phyloP scores from a whole-genome alignment of 2,113 vertebrate genomes.

The zebrafish (Danio rerio) region GRCz12tu NC_133177.1:7141001-7141500 shows the following conservation, averaged over 20 bases:
- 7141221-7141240: background rate
- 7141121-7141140: too few relatives aligned
- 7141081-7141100: too few relatives aligned
- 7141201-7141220: background rate
- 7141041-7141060: too few relatives aligned
- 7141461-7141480: background rate
- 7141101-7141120: too few relatives aligned
- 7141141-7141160: background rate
- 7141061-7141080: too few relatives aligned
- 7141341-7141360: background rate
- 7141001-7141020: too few relatives aligned
- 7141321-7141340: background rate
- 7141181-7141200: background rate
- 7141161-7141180: background rate
- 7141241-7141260: background rate
- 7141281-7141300: background rate
- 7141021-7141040: too few relatives aligned
- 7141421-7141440: background rate
- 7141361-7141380: background rate
- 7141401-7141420: background rate
- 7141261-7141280: background rate
- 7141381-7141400: background rate
- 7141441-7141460: background rate
- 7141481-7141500: background rate
- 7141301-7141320: background rate